Evolutionary conservation across 2,797 vertebrate species (phyloP).

Genomic region (Nyctibius grandis): DNA sequence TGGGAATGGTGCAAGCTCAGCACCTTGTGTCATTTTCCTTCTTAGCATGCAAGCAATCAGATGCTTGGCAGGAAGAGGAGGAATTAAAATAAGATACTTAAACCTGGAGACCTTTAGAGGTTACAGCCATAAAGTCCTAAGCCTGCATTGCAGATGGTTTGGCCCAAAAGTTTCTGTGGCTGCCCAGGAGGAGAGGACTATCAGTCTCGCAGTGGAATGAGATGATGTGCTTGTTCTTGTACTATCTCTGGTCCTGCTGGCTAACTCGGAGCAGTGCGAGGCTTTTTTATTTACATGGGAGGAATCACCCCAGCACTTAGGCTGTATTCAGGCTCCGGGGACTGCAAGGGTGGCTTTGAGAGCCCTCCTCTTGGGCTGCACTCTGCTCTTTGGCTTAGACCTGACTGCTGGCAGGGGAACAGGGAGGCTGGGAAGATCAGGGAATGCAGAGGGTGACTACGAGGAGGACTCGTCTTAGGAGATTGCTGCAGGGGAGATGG

Average conservation of each 20-base stretch:
- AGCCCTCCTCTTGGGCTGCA: not conserved
- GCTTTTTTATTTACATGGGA: not conserved
- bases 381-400: not conserved
- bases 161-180: not conserved
- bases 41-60: constrained; percentile 11
- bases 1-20: constrained; percentile 43
- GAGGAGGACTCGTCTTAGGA: not conserved
- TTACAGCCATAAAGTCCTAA: not conserved
- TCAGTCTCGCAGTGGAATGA: accelerated
- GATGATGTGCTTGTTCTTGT: not conserved
- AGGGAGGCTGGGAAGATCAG: not conserved
- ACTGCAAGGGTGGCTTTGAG: not conserved
- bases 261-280: not conserved
- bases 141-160: constrained; percentile 44
- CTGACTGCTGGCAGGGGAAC: not conserved
- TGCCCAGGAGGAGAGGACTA: not conserved
- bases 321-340: not conserved
- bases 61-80: constrained; percentile 16
- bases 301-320: not conserved
- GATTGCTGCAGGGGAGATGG: not conserved
- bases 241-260: not conserved
- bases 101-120: constrained; percentile 41
- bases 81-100: constrained; percentile 51
- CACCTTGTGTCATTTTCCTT: constrained; percentile 35
- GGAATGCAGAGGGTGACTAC: not conserved